Evolutionary conservation across 2,113 vertebrate genomes (phyloP), one percentile per base, ranked within the genome.

Genomic region (Fulmarus glacialis): DNA sequence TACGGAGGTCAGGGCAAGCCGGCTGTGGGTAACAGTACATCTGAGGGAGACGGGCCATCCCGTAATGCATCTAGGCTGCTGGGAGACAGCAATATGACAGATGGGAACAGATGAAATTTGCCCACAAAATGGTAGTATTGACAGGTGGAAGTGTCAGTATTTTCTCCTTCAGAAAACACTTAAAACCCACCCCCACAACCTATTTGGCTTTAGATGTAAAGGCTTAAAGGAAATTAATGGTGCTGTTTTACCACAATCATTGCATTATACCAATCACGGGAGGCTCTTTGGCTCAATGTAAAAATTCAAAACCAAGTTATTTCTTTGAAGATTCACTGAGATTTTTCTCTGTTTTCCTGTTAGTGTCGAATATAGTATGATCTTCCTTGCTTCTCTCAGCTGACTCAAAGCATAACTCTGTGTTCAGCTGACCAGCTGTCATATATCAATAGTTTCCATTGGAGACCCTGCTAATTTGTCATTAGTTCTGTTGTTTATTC

Each of bases 401-500:
- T 87, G 73, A 5, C 62, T 77, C 60, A 64, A 68, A 85, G 13
- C 22, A 26, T n/a, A 68, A 60, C 21, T 78, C 18, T 24, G 4
- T 48, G 6, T 91, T 91, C 63, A 78, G 38, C 43, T 96, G 70
- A 87, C 47, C 45, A 79, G 48, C 64, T 81, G 82, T 59, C 52
- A 71, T 0, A 2, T 83, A 74, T 71, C 52, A 79, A 43, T 30
- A 84, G 17, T 45, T 89, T 96, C 66, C 42, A 70, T 12, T 62
- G 32, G 20, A 82, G 22, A 70, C 20, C 14, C 50, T 77, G 21
- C 11, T 96, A 85, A 64, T 90, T 85, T 91, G 23, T 90, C 74
- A 59, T 88, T 82, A 73, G 43, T 70, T 94, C 38, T 85, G 89
- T 75, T 87, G 45, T 91, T 85, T 88, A 70, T 85, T 91, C n/a